These are phyloP conservation scores for Hypotaenidia philippensis DNA, from an alignment of 2,797 vertebrate genomes.

Conservation along the genomic window DNA sequence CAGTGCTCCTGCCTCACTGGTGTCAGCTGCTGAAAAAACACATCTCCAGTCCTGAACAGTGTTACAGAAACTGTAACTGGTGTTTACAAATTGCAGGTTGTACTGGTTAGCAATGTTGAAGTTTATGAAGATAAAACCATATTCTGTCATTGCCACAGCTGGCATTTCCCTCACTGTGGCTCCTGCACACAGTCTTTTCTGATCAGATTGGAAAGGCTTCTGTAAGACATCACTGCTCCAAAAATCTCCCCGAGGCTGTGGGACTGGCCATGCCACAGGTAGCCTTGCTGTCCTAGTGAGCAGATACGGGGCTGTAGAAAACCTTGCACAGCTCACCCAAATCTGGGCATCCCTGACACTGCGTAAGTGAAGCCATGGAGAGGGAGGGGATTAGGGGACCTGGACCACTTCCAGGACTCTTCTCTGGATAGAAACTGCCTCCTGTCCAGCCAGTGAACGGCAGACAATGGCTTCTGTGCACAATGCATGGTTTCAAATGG, in stretches of 20 bases:
- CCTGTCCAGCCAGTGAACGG: neutral
- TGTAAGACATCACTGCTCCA: neutral
- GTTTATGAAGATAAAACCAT: neutral
- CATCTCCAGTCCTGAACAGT: neutral
- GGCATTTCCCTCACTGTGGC: neutral
- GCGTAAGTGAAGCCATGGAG: rapidly evolving
- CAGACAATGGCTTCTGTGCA: neutral
- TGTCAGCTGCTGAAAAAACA: neutral
- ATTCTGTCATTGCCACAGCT: neutral
- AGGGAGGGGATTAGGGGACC: neutral
- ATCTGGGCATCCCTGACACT: rapidly evolving
- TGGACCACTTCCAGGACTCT: neutral
- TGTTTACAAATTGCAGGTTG: neutral
- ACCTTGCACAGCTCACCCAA: neutral
- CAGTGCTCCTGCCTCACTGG: neutral
- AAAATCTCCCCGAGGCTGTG: neutral
- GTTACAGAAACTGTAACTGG: neutral
- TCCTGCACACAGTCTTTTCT: neutral
- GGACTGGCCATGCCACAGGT: neutral
- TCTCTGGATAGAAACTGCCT: neutral
- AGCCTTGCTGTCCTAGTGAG: neutral
- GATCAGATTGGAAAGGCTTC: neutral
- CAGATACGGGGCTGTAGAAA: neutral
- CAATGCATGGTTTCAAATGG: neutral
- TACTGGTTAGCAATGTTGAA: neutral